These are phyloP conservation scores for Cephus sareptanus DNA, from an alignment of 2,888 invertebrate species.

Conservation along the genomic window DNA sequence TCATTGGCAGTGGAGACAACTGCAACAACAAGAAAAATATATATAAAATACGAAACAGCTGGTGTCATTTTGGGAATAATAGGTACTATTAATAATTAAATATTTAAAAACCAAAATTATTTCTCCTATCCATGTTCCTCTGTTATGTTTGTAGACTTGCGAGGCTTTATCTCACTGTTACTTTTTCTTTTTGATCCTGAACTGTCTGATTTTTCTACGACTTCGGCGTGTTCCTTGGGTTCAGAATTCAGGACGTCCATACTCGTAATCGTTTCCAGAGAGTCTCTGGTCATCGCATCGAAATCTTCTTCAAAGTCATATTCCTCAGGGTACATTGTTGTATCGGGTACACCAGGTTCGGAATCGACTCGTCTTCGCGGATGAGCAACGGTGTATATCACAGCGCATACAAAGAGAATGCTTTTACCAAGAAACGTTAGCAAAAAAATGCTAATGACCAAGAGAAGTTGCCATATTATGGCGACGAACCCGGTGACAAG, in stretches of 20 bases:
- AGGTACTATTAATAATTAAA: not conserved
- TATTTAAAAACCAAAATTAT: not conserved
- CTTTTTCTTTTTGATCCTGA: not conserved
- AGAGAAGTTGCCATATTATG: constrained; percentile 33
- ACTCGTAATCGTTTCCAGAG: constrained; percentile 41
- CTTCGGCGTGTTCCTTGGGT: not conserved
- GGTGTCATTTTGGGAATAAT: not conserved
- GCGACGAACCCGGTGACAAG: constrained; percentile 38
- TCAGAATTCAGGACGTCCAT: not conserved
- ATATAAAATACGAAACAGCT: not conserved
- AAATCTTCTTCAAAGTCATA: constrained; percentile 45
- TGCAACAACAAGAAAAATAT: constrained; percentile 58
- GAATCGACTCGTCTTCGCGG: constrained; percentile 16
- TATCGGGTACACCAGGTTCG: constrained; percentile 29
- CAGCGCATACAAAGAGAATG: constrained; percentile 37
- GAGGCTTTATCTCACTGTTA: not conserved
- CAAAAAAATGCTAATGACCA: constrained; percentile 35
- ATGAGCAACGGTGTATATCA: constrained; percentile 33
- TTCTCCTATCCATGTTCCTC: not conserved
- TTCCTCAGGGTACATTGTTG: constrained; percentile 49
- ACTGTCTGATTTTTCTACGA: not conserved
- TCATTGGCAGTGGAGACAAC: constrained; percentile 73
- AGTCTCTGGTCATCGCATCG: constrained; percentile 40
- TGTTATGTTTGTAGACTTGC: not conserved
- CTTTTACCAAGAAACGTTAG: constrained; percentile 33